These are phyloP conservation scores for Phthorimaea operculella DNA, from an alignment of 1,140 invertebrate species.

Conservation along the genomic window DNA sequence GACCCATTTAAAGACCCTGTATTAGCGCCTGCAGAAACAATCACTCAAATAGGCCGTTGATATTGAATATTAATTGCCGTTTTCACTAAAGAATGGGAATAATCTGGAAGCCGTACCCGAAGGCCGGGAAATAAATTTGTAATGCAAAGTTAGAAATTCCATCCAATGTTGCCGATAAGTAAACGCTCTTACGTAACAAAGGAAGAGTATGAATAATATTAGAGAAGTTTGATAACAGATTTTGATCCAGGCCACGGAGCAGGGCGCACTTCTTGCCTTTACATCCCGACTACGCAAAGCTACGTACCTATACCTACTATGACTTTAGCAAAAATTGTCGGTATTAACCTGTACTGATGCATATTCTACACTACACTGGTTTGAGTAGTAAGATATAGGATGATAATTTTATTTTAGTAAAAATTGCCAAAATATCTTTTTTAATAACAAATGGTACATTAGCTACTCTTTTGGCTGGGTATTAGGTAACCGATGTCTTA, in stretches of 20 bases:
- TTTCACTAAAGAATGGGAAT: constrained; percentile 62
- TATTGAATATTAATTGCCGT: constrained; percentile 66
- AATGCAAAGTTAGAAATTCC: constrained; percentile 65
- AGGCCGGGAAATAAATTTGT: constrained; percentile 59
- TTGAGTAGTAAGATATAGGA: too few relatives aligned
- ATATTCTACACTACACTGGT: too few relatives aligned
- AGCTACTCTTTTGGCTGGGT: too few relatives aligned
- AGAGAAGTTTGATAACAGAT: too few relatives aligned
- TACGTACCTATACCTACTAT: background rate
- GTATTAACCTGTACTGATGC: too few relatives aligned
- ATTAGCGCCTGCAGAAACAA: constrained; percentile 48
- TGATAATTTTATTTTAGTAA: too few relatives aligned
- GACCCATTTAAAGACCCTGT: constrained; percentile 9
- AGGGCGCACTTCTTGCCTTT: constrained; percentile 26
- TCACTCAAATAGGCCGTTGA: constrained; percentile 63
- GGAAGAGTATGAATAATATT: constrained; percentile 41
- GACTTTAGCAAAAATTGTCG: too few relatives aligned
- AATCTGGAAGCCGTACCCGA: constrained; percentile 51
- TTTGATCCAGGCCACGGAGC: too few relatives aligned
- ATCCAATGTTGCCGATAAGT: constrained; percentile 55
- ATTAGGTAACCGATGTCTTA: too few relatives aligned
- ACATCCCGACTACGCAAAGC: constrained; percentile 32
- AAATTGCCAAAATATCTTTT: too few relatives aligned
- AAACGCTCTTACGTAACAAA: constrained; percentile 51
- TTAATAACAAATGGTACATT: too few relatives aligned